Conservation (phyloP, 1,140 invertebrate genomes). For the Drosophila nikananu region DNA sequence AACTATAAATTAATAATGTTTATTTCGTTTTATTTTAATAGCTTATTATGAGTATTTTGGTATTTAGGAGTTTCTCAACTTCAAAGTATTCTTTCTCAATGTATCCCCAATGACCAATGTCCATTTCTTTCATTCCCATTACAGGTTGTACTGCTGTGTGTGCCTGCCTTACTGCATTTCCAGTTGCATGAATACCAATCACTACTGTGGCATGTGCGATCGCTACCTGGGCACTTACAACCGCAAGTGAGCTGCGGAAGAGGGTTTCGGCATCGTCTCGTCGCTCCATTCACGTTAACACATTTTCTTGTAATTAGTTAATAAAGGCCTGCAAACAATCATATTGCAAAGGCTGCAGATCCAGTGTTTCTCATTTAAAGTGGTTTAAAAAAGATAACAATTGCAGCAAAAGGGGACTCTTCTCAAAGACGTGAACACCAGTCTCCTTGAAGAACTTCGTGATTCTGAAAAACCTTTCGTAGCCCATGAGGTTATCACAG, state of each 20-base stretch:
- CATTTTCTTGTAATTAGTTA: constrained; percentile 28
- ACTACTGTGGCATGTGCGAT: constrained; percentile 89
- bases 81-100: background rate
- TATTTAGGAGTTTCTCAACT: background rate
- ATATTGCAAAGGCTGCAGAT: background rate
- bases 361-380: constrained; percentile 12
- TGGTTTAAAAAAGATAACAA: background rate
- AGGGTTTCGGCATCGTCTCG: constrained; percentile 2
- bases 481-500: background rate
- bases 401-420: background rate
- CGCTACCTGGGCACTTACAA: constrained; percentile 87
- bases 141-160: constrained; percentile 88
- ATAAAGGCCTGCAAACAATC: constrained; percentile 10
- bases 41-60: background rate
- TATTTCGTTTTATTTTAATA: background rate
- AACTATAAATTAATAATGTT: background rate
- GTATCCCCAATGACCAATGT: constrained; percentile 9
- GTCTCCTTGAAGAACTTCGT: background rate
- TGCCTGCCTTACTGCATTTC: constrained; percentile 89
- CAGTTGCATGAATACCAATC: constrained; percentile 88
- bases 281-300: constrained; percentile 7
- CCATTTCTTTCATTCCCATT: constrained; percentile 50
- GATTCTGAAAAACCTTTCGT: background rate
- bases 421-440: background rate
- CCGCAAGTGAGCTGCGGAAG: constrained; percentile 43